Base-by-base conservation (phyloP, 2,797 vertebrate genomes). In the Orestias chungarensis region DNA sequence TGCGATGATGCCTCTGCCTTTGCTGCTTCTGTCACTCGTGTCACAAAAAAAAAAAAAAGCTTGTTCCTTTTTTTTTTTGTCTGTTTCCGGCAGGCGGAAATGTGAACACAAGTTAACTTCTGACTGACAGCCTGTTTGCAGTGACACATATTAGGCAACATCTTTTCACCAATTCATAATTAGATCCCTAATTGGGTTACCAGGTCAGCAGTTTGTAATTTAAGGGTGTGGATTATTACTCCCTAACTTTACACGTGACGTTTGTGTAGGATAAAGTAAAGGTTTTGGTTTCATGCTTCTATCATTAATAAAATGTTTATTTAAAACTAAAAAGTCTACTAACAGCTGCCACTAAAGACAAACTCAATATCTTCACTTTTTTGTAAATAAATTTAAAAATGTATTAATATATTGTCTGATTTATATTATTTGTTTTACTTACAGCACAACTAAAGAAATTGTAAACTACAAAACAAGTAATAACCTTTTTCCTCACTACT, bases 41-140 rank as follows among this genome's bases (percentile, higher is more conserved):
- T 88, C 79, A 82, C 86, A 67, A 52, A 79, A 79, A 50, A 79
- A 50, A 50, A 50, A 9, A 50, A 50, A 25, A 27, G 50, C 82
- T 90, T 82, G 92, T 94, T 94, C 91, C 91, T 91, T 89, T 91
- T 90, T 83, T 90, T 84, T 85, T 89, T 86, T 91, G 86, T 92
- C 88, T 83, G 85, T 85, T 94, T 94, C 92, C 90, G 90, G 74
- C 75, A 79, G 84, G 88, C 92, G 91, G 92, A 94, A 93, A 84
- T 91, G 85, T 88, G 70, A 87, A 83, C 85, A 80, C 40, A 31
- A 69, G 59, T 79, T 61, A 69, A 43, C 43, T 54, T 80, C 69
- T 91, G 84, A 89, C 70, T 90, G 84, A 82, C 79, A 78, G 65
- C n/a, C 73, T 49, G 31, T 74, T 62, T 66, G n/a, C 64, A 73